Evolutionary conservation across 2,888 invertebrate species (phyloP), one percentile per base, ranked within the genome.

Genomic region (Orchesellides sinensis): DNA sequence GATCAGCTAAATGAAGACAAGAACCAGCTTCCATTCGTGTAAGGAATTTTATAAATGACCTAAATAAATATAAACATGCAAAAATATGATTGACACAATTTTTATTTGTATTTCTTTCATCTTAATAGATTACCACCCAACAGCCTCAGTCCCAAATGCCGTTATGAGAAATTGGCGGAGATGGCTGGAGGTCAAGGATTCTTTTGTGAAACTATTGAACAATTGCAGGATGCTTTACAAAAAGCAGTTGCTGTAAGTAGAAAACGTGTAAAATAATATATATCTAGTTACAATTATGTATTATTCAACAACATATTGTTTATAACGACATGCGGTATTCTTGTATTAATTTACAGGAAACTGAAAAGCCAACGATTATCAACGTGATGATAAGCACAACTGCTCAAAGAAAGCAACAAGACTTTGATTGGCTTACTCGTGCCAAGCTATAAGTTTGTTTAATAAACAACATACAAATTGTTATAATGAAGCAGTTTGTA

Each of bases 391-490:
- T 98, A 74, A 94, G 93, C 90, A 96, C 98, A 2, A 93, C 94
- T 84, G 95, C 98, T 14, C 96, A 95, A 89, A 93, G 98, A 85
- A 98, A 98, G 90, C 93, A 95, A 47, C 98, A 98, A 91, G 93
- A 94, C 19, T 97, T 96, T 90, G 94, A 93, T 89, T 98, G 98
- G 98, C 92, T 98, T 4, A 97, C 98, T 0, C 96, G 96, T 91
- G 96, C 97, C 5, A 98, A 98, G 90, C 91, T 96, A 88, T 96
- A 92, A 93, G 23, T 12, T 0, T 5, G 32, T 40, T 40, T 2
- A 10, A 8, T 40, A 40, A 2, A 32, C 32, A 32, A 5, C 5
- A 32, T 32, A 40, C 10, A 40, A 40, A 5, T 5, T 40, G 40
- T 8, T 32, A 32, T 32, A 10, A 32, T 32, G 6, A 32, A 32